Conservation (phyloP, 2,888 invertebrate species). For the Limnephilus rhombicus region DNA sequence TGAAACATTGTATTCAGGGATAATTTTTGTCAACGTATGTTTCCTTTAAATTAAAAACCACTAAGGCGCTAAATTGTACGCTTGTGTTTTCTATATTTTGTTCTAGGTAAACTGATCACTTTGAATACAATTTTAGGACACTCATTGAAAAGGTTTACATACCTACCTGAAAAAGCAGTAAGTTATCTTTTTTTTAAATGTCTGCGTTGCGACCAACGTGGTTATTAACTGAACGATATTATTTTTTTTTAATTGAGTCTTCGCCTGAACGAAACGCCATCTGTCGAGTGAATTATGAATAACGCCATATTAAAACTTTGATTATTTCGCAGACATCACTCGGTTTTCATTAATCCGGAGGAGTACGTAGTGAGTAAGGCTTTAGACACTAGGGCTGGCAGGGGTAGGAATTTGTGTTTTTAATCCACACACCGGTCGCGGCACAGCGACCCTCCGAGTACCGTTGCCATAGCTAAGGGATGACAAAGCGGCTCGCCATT, state of each 20-base stretch:
- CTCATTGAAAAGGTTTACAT: too few species aligned
- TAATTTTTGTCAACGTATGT: neutral
- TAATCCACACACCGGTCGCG: constrained; percentile 25
- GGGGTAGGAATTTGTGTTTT: constrained; percentile 15
- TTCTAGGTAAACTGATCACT: too few species aligned
- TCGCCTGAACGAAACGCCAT: constrained; percentile 3
- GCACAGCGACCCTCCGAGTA: constrained; percentile 40
- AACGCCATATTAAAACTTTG: constrained; percentile 19
- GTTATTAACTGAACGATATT: neutral
- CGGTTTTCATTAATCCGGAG: constrained; percentile 24
- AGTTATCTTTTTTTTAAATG: neutral
- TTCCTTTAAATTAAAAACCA: too few species aligned
- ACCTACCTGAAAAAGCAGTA: neutral
- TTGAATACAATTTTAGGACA: too few species aligned
- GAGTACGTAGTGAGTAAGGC: neutral
- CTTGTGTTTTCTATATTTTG: too few species aligned
- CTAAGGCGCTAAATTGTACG: too few species aligned
- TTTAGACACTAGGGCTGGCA: neutral
- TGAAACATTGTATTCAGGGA: neutral
- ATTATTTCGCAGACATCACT: constrained; percentile 11
- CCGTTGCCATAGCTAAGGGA: constrained; percentile 62
- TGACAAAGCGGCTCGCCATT: constrained; percentile 60
- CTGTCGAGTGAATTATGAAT: constrained; percentile 12
- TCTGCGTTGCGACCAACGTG: neutral
- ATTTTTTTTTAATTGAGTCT: neutral